phyloP scores from a whole-genome alignment of 2,888 invertebrate species.

The Trachelus iudaicus region DNA sequence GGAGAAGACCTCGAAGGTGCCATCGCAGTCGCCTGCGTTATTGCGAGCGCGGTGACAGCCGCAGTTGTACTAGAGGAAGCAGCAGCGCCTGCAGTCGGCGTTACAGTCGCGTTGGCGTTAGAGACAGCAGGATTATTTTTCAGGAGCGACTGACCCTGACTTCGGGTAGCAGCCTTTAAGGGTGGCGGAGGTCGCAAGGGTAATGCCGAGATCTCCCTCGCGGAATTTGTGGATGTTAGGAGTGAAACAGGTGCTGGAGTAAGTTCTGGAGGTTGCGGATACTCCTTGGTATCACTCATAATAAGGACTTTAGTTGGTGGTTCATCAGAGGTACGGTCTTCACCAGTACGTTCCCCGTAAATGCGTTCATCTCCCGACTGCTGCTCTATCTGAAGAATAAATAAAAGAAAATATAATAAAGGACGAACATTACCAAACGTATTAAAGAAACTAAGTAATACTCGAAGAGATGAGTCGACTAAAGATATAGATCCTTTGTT shows the following conservation, averaged over 20 bases:
- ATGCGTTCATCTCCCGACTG: constrained; percentile 26
- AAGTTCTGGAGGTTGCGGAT: constrained; percentile 37
- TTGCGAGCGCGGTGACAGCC: constrained; percentile 21
- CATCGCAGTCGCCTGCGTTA: constrained; percentile 21
- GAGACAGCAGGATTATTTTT: constrained; percentile 31
- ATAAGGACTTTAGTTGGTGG: constrained; percentile 47
- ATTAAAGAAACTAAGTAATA: not conserved
- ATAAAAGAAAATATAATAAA: constrained; percentile 7
- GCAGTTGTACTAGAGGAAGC: not conserved
- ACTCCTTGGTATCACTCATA: constrained; percentile 38
- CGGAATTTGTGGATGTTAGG: constrained; percentile 29
- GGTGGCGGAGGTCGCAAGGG: constrained; percentile 67
- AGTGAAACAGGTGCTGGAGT: constrained; percentile 39
- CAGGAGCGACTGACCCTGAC: constrained; percentile 56
- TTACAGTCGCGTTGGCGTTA: constrained; percentile 16
- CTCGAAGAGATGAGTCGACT: not conserved
- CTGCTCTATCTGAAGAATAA: constrained; percentile 30
- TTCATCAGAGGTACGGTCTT: constrained; percentile 40
- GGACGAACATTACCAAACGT: not conserved
- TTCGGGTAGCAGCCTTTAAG: constrained; percentile 69
- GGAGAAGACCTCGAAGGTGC: constrained; percentile 19
- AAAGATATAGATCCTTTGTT: not conserved
- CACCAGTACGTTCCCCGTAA: constrained; percentile 43
- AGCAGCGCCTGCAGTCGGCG: not conserved
- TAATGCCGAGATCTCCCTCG: constrained; percentile 32